Evolutionary conservation across 2,113 vertebrate genomes (phyloP).

Genomic region (Aldabrachelys gigantea): DNA sequence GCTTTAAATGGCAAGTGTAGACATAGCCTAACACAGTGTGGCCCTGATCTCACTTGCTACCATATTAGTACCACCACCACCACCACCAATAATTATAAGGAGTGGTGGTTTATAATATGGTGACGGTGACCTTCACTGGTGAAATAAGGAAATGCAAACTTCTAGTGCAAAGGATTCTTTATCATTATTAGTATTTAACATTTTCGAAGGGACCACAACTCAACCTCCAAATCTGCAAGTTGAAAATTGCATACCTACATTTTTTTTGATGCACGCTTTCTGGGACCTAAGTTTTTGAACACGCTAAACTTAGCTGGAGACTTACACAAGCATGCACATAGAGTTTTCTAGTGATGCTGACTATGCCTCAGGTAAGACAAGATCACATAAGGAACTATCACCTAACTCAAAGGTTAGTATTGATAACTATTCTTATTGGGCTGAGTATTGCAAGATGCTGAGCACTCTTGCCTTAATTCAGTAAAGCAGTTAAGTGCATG

Average conservation of each 20-base stretch:
- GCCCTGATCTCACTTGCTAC: background rate
- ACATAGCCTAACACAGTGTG: too few species aligned
- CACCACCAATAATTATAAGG: background rate
- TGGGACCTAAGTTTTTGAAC: rapidly evolving
- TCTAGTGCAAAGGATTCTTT: background rate
- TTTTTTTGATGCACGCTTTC: background rate
- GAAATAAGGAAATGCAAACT: slow-evolving; percentile 6
- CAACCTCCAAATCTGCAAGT: background rate
- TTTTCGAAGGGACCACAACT: background rate
- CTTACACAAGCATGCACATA: background rate
- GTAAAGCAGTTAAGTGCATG: background rate
- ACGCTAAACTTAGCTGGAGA: background rate
- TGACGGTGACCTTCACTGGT: slow-evolving; percentile 50
- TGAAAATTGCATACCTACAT: background rate
- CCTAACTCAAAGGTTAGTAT: background rate
- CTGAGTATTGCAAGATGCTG: background rate
- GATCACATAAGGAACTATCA: background rate
- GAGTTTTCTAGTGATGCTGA: background rate
- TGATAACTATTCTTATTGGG: background rate
- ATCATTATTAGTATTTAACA: background rate
- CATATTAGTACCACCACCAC: background rate
- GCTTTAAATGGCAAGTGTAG: too few species aligned
- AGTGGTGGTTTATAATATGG: background rate
- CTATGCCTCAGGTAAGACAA: background rate
- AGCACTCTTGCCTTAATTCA: background rate